Evolutionary conservation across 2,797 vertebrate species (phyloP).

Genomic region (Xyrichtys novacula): DNA sequence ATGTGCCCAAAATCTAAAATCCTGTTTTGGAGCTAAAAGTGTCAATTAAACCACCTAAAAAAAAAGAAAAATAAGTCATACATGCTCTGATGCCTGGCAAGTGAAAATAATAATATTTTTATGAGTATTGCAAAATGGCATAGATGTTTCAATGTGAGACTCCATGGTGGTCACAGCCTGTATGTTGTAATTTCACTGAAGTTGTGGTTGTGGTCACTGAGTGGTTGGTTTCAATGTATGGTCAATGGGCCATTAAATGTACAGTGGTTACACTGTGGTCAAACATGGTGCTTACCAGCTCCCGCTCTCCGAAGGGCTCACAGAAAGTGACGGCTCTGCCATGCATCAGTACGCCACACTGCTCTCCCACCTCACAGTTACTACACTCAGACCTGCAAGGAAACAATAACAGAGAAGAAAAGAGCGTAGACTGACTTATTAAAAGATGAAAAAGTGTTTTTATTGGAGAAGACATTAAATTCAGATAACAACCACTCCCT

Average conservation of each 20-base stretch:
- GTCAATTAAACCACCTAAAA: too few relatives aligned
- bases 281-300: constrained; percentile 88
- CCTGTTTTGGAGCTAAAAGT: background rate
- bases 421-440: background rate
- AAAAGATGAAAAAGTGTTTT: background rate
- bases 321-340: constrained; percentile 94
- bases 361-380: constrained; percentile 92
- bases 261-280: constrained; percentile 57
- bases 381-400: constrained; percentile 90
- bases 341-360: constrained; percentile 95
- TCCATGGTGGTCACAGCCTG: constrained; percentile 24
- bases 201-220: constrained; percentile 49
- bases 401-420: background rate
- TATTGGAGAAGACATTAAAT: background rate
- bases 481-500: background rate
- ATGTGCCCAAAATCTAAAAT: too few relatives aligned
- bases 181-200: constrained; percentile 29
- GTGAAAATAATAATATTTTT: too few relatives aligned
- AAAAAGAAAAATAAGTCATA: too few relatives aligned
- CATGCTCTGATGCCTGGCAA: too few relatives aligned
- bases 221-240: constrained; percentile 43
- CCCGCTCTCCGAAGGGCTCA: constrained; percentile 93
- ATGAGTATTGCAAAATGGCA: too few relatives aligned
- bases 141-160: constrained; percentile 14
- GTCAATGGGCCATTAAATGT: constrained; percentile 60